Evolutionary conservation across 2,888 invertebrate species (phyloP).

Genomic region (Hylaea fasciaria): DNA sequence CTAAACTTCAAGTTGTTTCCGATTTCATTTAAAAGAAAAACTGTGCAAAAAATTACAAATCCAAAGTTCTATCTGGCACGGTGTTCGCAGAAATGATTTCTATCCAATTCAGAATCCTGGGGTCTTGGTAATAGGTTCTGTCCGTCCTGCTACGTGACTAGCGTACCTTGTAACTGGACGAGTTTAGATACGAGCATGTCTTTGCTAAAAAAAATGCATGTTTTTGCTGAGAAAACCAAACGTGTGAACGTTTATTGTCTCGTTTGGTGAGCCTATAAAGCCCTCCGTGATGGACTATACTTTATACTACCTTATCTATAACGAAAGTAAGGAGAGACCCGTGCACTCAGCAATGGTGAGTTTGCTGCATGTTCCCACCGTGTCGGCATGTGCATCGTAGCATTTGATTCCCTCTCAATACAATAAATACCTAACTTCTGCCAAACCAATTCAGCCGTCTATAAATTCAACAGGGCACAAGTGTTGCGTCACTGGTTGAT

Average conservation of each 20-base stretch:
- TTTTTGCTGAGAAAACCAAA: too few relatives aligned
- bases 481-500: slow-evolving; percentile 27
- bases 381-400: not conserved
- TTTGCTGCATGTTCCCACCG: too few relatives aligned
- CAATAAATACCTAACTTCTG: slow-evolving; percentile 1
- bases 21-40: not conserved
- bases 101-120: slow-evolving; percentile 12
- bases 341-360: too few relatives aligned
- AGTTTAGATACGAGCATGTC: not conserved
- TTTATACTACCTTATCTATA: too few relatives aligned
- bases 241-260: too few relatives aligned
- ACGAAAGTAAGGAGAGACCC: too few relatives aligned
- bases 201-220: too few relatives aligned
- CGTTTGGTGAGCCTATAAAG: too few relatives aligned
- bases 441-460: slow-evolving; percentile 8
- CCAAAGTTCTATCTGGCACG: slow-evolving; percentile 8
- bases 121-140: slow-evolving; percentile 31
- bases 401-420: slow-evolving; percentile 4
- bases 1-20: not conserved
- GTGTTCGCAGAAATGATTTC: slow-evolving; percentile 19
- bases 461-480: slow-evolving; percentile 30
- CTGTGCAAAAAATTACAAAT: slow-evolving; percentile 4
- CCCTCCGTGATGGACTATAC: too few relatives aligned
- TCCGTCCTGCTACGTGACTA: slow-evolving; percentile 32
- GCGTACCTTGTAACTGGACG: slow-evolving; percentile 1